Conservation (phyloP, 1,140 invertebrate species). For the Hylaeus anthracinus region DNA sequence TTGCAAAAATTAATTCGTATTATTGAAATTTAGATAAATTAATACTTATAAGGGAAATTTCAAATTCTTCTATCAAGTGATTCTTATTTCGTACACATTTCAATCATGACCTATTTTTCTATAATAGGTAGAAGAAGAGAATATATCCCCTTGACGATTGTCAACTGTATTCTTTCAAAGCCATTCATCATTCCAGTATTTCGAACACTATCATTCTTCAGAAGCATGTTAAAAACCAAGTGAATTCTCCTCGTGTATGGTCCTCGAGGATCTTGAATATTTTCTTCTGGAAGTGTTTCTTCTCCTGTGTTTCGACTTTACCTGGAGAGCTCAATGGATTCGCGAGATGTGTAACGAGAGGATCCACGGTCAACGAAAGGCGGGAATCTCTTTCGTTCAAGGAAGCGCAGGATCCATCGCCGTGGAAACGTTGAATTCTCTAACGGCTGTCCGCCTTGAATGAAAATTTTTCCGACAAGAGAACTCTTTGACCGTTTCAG, state of each 20-base stretch:
- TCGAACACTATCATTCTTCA: no score
- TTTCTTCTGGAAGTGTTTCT: not conserved
- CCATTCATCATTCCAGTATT: no score
- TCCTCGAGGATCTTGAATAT: slow-evolving; percentile 6
- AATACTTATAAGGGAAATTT: no score
- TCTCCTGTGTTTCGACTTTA: not conserved
- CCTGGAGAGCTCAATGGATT: not conserved
- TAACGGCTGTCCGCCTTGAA: slow-evolving; percentile 1
- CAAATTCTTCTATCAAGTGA: no score
- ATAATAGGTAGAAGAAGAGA: no score
- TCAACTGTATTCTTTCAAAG: no score
- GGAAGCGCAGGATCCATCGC: not conserved
- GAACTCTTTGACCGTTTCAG: slow-evolving; percentile 7
- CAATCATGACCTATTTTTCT: no score
- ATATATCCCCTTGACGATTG: no score
- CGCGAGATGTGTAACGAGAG: not conserved
- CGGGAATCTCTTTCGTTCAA: not conserved
- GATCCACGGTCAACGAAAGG: not conserved
- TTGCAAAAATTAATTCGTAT: no score
- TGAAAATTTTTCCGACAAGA: slow-evolving; percentile 1
- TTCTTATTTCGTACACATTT: no score
- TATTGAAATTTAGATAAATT: no score
- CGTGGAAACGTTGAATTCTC: not conserved
- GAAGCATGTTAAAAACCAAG: no score
- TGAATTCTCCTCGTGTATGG: not conserved